Evolutionary conservation across 2,797 vertebrate genomes (phyloP).

Genomic region (Delichon dasypus): DNA sequence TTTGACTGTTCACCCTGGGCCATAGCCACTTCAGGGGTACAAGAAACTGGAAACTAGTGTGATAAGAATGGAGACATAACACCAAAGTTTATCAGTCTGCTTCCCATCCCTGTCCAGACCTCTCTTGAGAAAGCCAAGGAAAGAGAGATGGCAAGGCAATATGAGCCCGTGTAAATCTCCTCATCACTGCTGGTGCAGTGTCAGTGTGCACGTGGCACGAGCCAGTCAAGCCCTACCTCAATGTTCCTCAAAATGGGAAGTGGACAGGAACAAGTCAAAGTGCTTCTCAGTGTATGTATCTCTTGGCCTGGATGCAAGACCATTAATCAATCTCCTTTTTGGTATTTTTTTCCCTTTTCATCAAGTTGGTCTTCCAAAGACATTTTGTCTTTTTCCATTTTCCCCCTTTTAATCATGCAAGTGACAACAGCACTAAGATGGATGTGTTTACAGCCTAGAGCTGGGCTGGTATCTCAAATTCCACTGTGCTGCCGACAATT

Average conservation of each 20-base stretch:
- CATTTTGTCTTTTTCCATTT: constrained; percentile 8
- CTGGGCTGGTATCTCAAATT: constrained; percentile 19
- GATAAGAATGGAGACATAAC: background rate
- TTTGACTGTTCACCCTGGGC: background rate
- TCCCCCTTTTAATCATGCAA: background rate
- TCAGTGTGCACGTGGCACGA: background rate
- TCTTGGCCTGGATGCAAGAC: background rate
- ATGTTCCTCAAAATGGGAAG: background rate
- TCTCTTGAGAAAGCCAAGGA: background rate
- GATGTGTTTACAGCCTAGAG: constrained; percentile 28
- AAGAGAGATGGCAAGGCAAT: background rate
- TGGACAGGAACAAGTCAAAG: background rate
- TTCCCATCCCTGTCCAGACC: background rate
- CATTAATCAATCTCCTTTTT: background rate
- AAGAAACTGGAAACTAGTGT: background rate
- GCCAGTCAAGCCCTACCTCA: background rate
- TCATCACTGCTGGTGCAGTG: rapidly evolving
- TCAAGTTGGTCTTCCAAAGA: background rate
- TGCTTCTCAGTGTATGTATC: background rate
- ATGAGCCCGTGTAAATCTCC: background rate
- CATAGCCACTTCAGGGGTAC: background rate
- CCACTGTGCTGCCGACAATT: background rate
- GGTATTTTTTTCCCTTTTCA: background rate
- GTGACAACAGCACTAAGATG: constrained; percentile 30
- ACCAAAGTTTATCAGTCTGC: background rate